phyloP scores from a whole-genome alignment of 2,888 invertebrate species.

The Plemyria rubiginata region DNA sequence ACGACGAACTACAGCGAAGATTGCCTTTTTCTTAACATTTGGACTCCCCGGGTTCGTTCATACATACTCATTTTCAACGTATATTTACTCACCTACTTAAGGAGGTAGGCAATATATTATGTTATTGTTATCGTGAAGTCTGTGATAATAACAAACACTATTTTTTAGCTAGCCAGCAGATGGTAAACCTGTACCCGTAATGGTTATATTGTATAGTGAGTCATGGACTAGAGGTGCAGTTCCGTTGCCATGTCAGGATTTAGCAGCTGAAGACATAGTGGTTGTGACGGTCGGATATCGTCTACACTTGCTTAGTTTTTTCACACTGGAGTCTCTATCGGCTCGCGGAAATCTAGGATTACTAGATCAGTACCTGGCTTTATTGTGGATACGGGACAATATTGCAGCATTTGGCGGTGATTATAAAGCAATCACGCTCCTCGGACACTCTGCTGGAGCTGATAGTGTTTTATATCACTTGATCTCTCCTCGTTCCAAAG shows the following conservation, averaged over 20 bases:
- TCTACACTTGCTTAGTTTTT: slow-evolving; percentile 89
- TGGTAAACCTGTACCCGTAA: slow-evolving; percentile 86
- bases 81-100: too few species aligned
- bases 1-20: slow-evolving; percentile 86
- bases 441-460: slow-evolving; percentile 93
- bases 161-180: slow-evolving; percentile 79
- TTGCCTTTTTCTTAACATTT: slow-evolving; percentile 95
- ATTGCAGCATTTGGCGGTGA: slow-evolving; percentile 93
- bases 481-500: slow-evolving; percentile 87
- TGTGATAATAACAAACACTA: slow-evolving; percentile 18
- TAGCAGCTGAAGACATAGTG: slow-evolving; percentile 88
- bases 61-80: background rate
- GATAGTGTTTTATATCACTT: slow-evolving; percentile 88
- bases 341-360: slow-evolving; percentile 94
- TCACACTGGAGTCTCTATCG: slow-evolving; percentile 80
- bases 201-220: slow-evolving; percentile 88
- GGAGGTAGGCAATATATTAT: too few species aligned
- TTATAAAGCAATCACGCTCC: slow-evolving; percentile 89
- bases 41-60: slow-evolving; percentile 89
- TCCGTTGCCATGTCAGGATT: slow-evolving; percentile 87
- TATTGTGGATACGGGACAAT: slow-evolving; percentile 91
- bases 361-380: slow-evolving; percentile 92
- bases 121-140: background rate
- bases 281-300: slow-evolving; percentile 89
- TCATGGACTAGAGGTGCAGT: slow-evolving; percentile 83